Conservation (phyloP, 35 echinoderm and acorn worm species). For the Diadema setosum region DNA sequence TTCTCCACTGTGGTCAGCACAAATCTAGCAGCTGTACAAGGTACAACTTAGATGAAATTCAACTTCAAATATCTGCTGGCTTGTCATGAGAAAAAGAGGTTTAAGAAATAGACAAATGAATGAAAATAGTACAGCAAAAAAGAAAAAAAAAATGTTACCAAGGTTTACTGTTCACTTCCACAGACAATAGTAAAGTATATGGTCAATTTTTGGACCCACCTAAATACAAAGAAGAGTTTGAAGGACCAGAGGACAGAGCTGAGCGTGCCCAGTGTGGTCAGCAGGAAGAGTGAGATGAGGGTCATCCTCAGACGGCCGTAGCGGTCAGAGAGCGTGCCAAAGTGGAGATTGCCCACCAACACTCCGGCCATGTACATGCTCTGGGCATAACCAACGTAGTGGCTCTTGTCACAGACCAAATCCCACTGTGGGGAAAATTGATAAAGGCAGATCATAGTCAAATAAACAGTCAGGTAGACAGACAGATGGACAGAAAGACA, state of each 20-base stretch:
- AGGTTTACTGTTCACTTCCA: too few species aligned
- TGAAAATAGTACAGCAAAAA: too few species aligned
- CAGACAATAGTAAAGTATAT: too few species aligned
- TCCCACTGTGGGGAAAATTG: slow-evolving; percentile 63
- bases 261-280: slow-evolving; percentile 13
- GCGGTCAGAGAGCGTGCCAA: slow-evolving; percentile 63
- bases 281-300: background rate
- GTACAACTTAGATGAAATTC: too few species aligned
- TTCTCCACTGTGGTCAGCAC: too few species aligned
- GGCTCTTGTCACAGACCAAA: slow-evolving; percentile 73
- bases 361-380: slow-evolving; percentile 74
- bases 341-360: slow-evolving; percentile 44
- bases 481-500: too few species aligned
- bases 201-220: too few species aligned
- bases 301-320: slow-evolving; percentile 45
- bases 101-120: too few species aligned
- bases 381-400: slow-evolving; percentile 63
- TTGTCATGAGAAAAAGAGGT: too few species aligned
- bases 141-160: too few species aligned
- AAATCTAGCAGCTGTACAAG: too few species aligned
- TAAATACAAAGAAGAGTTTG: slow-evolving; percentile 53
- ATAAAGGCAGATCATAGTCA: background rate
- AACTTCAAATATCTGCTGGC: too few species aligned
- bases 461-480: background rate
- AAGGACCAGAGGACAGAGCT: slow-evolving; percentile 32